Conservation (phyloP, 2,113 vertebrate genomes). For the Anas platyrhynchos region DNA sequence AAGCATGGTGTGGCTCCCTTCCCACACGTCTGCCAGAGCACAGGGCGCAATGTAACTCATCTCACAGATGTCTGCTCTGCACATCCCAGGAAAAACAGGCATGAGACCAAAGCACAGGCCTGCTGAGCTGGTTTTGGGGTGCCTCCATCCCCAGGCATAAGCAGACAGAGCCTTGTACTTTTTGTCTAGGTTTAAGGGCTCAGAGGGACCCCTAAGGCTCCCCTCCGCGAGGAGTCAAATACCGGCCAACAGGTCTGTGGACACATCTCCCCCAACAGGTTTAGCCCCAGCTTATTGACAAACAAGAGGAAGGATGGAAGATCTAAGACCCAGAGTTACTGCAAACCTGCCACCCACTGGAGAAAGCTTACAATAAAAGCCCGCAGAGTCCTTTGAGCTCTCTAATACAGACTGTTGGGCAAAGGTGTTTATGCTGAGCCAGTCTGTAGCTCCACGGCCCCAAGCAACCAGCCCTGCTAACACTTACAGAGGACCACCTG, state of each 20-base stretch:
- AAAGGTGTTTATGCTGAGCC: not conserved
- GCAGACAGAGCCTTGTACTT: conserved; percentile 2
- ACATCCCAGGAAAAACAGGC: not conserved
- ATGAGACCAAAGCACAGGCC: not conserved
- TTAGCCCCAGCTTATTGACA: not conserved
- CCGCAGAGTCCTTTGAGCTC: not conserved
- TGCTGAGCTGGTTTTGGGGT: not conserved
- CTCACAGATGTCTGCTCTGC: not conserved
- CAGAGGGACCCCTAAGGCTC: not conserved
- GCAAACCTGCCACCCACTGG: conserved; percentile 43
- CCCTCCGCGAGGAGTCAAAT: not conserved
- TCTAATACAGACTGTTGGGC: not conserved
- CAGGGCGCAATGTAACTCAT: fast-evolving
- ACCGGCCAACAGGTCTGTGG: not conserved
- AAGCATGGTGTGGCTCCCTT: not conserved
- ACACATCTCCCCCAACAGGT: not conserved
- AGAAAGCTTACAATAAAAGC: not conserved
- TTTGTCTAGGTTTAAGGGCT: conserved; percentile 17
- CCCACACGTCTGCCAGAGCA: fast-evolving
- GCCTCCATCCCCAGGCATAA: not conserved
- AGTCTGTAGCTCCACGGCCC: not conserved
- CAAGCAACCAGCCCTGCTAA: not conserved
- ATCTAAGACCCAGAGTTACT: not conserved
- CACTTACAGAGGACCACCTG: not conserved
- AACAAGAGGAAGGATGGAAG: not conserved